phyloP scores from a whole-genome alignment of 37 sponge, comb jelly and placozoan species.

The Theonella swinhoei region DNA sequence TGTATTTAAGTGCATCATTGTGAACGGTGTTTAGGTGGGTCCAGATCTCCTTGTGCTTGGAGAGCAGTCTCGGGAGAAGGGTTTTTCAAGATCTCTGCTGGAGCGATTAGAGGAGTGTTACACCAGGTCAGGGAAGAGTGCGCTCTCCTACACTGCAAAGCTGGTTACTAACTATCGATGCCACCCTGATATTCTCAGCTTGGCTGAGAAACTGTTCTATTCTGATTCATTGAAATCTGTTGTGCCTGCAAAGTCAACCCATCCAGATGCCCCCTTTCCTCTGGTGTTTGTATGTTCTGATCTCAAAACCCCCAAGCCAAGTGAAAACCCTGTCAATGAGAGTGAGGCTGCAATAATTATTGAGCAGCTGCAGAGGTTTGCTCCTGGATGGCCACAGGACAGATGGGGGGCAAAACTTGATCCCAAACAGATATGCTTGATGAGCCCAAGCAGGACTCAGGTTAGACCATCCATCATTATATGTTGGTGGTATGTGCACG shows the following conservation, averaged over 20 bases:
- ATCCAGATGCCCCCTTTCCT: constrained; percentile 37
- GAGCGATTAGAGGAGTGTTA: constrained; percentile 50
- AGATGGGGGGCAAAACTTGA: constrained; percentile 13
- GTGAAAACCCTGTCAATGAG: constrained; percentile 3
- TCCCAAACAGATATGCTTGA: constrained; percentile 47
- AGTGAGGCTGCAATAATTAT: constrained; percentile 38
- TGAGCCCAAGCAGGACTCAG: constrained; percentile 46
- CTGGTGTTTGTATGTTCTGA: too few relatives aligned
- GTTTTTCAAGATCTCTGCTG: constrained; percentile 54
- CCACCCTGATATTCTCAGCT: constrained; percentile 41
- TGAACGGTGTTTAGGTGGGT: constrained; percentile 65
- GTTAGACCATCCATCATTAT: too few relatives aligned
- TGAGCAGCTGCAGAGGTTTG: constrained; percentile 20
- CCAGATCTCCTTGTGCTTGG: constrained; percentile 70
- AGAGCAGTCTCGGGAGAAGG: constrained; percentile 41
- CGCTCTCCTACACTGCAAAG: constrained; percentile 10
- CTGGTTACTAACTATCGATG: constrained; percentile 68
- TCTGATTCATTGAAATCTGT: constrained; percentile 20
- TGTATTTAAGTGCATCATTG: too few relatives aligned
- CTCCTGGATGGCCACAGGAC: constrained; percentile 46
- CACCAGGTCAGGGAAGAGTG: too few relatives aligned
- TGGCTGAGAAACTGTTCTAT: constrained; percentile 57
- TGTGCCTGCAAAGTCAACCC: constrained; percentile 4
- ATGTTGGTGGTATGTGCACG: too few relatives aligned
- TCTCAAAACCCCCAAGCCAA: constrained; percentile 47